Percentiles rank a stretch among this genome's conserved stretches.
Evolutionary conservation across 2,797 vertebrate species (phyloP).

Genomic region (Pagetopsis macropterus): DNA sequence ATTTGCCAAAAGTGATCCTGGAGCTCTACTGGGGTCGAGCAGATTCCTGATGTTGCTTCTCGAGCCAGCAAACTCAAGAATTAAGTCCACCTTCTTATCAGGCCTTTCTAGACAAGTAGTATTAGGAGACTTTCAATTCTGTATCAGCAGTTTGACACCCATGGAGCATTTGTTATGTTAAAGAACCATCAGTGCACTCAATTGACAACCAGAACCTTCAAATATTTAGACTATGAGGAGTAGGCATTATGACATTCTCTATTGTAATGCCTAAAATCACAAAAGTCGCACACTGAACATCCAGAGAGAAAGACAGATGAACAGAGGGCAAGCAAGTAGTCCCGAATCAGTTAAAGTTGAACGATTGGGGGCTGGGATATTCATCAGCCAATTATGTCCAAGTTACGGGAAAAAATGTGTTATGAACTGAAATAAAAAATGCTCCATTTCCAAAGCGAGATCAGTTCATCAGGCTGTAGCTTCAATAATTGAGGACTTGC

Average conservation of each 20-base stretch:
- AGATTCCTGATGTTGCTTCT: conserved; percentile 51
- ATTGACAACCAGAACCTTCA: conserved; percentile 15
- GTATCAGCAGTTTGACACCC: neutral
- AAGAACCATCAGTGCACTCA: neutral
- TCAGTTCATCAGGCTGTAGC: conserved; percentile 67
- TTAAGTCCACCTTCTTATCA: conserved; percentile 21
- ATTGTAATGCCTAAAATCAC: conserved; percentile 1
- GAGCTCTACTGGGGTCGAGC: conserved; percentile 43
- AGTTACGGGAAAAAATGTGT: conserved; percentile 74
- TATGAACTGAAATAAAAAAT: conserved; percentile 60
- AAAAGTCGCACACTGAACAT: conserved; percentile 33
- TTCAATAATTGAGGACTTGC: conserved; percentile 42
- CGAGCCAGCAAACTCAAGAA: conserved; percentile 25
- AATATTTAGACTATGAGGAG: neutral
- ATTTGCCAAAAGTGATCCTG: conserved; percentile 54
- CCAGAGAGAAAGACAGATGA: conserved; percentile 25
- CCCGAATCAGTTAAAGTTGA: conserved; percentile 59
- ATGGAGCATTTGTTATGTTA: neutral
- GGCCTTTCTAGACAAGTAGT: conserved; percentile 16
- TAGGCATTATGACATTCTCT: conserved; percentile 9
- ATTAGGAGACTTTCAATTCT: conserved; percentile 4
- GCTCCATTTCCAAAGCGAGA: conserved; percentile 63
- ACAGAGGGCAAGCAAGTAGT: conserved; percentile 37
- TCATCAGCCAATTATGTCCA: conserved; percentile 75
- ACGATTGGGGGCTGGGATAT: conserved; percentile 71